Percentiles rank a stretch among this genome's conserved stretches.
These are phyloP conservation scores for Bombus sibiricus DNA, from an alignment of 1,140 invertebrate species.

Conservation along the genomic window DNA sequence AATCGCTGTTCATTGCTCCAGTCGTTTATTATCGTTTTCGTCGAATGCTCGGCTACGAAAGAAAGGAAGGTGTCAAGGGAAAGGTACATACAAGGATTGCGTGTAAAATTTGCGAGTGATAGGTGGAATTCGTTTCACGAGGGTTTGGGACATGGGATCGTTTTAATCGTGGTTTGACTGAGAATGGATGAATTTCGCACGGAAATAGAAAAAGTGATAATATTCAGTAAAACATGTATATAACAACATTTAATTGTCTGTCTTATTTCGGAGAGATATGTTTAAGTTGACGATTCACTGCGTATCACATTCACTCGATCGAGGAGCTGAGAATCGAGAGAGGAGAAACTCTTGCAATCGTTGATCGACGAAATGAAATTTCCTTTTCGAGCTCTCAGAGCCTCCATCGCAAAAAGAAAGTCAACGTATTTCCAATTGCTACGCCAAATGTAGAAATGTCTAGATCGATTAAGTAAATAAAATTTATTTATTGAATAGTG, in stretches of 20 bases:
- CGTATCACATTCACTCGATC: constrained; percentile 41
- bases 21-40: neutral
- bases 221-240: constrained; percentile 47
- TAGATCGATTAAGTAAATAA: constrained; percentile 55
- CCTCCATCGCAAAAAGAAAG: constrained; percentile 34
- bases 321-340: neutral
- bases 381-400: neutral
- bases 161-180: neutral
- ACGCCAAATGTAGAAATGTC: constrained; percentile 50
- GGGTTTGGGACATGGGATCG: neutral
- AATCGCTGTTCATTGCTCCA: neutral
- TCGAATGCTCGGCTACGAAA: neutral
- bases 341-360: neutral
- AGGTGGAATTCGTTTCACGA: neutral
- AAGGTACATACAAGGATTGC: neutral
- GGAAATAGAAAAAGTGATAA: constrained; percentile 29
- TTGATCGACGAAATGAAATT: neutral
- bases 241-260: constrained; percentile 54
- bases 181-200: neutral
- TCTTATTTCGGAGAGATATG: constrained; percentile 50
- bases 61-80: neutral
- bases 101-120: neutral
- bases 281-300: constrained; percentile 45
- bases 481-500: constrained; percentile 57
- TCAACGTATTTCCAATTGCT: constrained; percentile 30